Conservation (phyloP, 2,797 vertebrate genomes). For the Okamejei kenojei region DNA sequence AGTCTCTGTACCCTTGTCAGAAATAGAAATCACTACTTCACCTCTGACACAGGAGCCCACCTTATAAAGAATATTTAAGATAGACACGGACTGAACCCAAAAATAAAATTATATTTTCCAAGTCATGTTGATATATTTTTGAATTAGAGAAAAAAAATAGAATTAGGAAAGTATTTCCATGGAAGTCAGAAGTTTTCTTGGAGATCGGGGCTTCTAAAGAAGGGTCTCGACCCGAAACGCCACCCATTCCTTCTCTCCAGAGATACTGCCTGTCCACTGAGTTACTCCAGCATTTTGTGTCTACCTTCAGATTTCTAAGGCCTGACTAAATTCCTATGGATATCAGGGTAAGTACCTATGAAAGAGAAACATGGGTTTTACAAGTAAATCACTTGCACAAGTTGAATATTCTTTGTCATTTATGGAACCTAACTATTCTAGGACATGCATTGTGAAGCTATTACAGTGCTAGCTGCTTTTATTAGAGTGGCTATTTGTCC, state of each 20-base stretch:
- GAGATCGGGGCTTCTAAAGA: neutral
- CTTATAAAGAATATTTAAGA: neutral
- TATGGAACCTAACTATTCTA: neutral
- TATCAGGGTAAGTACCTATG: neutral
- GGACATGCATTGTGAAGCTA: neutral
- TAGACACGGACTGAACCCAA: too few species aligned
- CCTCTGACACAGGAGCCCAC: neutral
- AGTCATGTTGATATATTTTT: neutral
- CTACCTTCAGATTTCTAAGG: too few species aligned
- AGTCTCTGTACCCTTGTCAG: neutral
- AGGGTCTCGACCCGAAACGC: too few species aligned
- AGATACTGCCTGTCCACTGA: too few species aligned
- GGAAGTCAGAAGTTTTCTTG: neutral
- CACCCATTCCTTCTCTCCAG: too few species aligned
- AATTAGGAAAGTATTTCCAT: neutral
- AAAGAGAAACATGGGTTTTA: neutral
- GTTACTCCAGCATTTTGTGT: too few species aligned
- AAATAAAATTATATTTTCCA: neutral
- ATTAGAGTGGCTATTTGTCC: neutral
- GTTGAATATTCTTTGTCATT: neutral
- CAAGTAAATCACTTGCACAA: neutral
- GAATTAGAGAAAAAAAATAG: neutral
- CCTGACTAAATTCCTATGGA: neutral
- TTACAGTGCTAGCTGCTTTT: neutral
- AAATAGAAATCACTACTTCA: neutral